These are phyloP conservation scores for Himalopsyche kuldschensis DNA, from an alignment of 2,888 invertebrate species.

Conservation along the genomic window DNA sequence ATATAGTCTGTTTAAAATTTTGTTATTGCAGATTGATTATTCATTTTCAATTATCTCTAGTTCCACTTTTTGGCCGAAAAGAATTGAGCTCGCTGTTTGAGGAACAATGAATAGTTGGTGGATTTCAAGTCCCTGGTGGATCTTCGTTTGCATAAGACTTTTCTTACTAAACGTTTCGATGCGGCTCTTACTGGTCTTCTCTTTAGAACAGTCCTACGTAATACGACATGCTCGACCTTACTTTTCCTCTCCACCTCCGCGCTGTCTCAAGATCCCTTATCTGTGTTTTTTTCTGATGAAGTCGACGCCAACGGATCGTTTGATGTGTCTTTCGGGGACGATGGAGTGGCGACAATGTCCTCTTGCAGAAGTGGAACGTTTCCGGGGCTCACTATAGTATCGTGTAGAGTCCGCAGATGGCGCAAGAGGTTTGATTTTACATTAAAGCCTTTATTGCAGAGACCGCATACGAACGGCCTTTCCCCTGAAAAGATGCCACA, in stretches of 20 bases:
- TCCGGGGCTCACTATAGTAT: conserved; percentile 60
- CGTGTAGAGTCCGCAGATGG: conserved; percentile 74
- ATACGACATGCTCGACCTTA: conserved; percentile 42
- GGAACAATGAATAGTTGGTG: conserved; percentile 49
- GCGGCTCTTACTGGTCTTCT: neutral
- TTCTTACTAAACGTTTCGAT: neutral
- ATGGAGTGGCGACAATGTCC: conserved; percentile 37
- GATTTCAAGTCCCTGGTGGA: conserved; percentile 39
- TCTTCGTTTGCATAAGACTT: conserved; percentile 35
- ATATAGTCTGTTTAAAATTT: neutral
- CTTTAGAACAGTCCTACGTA: conserved; percentile 11
- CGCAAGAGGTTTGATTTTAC: conserved; percentile 76
- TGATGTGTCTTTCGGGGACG: conserved; percentile 6
- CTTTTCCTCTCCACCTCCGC: conserved; percentile 39
- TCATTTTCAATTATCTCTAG: conserved; percentile 2
- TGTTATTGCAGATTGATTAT: neutral
- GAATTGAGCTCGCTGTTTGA: conserved; percentile 56
- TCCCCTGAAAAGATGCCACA: conserved; percentile 54
- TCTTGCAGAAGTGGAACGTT: conserved; percentile 46
- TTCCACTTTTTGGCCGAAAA: conserved; percentile 61
- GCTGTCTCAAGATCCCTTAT: conserved; percentile 34
- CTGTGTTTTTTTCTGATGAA: conserved; percentile 21
- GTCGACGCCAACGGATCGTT: conserved; percentile 24
- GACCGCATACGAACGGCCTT: conserved; percentile 72
- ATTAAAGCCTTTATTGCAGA: conserved; percentile 77